phyloP scores from a whole-genome alignment of 1,140 invertebrate genomes.

The Neuroterus valhalla region DNA sequence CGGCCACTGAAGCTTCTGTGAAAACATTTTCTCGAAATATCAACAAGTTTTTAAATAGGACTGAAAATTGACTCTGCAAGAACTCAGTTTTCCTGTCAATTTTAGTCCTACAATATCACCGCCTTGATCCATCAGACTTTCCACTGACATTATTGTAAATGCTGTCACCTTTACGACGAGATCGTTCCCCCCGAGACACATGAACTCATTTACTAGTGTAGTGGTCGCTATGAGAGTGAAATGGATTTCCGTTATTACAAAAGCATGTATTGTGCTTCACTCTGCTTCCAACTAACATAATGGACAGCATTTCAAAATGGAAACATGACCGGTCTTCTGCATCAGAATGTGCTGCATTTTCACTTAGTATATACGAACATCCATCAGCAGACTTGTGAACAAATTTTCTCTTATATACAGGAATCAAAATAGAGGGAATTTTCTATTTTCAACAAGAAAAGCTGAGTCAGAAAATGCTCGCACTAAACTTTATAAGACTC shows the following conservation, averaged over 20 bases:
- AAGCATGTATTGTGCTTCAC: slow-evolving; percentile 4
- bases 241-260: slow-evolving; percentile 15
- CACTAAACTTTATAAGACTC: neutral
- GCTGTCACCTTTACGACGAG: slow-evolving; percentile 1
- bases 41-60: no score
- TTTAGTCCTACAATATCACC: neutral
- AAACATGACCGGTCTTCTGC: neutral
- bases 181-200: neutral
- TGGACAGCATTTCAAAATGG: slow-evolving; percentile 3
- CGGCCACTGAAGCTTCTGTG: no score
- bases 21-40: no score
- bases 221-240: neutral
- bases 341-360: slow-evolving; percentile 1
- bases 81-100: no score
- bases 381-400: neutral
- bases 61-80: no score
- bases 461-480: neutral
- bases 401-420: neutral
- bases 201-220: slow-evolving; percentile 4
- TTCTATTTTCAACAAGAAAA: neutral
- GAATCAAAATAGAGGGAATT: neutral
- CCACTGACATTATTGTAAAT: neutral
- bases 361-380: neutral
- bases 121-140: neutral
- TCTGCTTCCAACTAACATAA: slow-evolving; percentile 4